Evolutionary conservation across 2,888 invertebrate species (phyloP), one percentile per base, ranked within the genome.

Genomic region (Aproaerema taeniolella): DNA sequence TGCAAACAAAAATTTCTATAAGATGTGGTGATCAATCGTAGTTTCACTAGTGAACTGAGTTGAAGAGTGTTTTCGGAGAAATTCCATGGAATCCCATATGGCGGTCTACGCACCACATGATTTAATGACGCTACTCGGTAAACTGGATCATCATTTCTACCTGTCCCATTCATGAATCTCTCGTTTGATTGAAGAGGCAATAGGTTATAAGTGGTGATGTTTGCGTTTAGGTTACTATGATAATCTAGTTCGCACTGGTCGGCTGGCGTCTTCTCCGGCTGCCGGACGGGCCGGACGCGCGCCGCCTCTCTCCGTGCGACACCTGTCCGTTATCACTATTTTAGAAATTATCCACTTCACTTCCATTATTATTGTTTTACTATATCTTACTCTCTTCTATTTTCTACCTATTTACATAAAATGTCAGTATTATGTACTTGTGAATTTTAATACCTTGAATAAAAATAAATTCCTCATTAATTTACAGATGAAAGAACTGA

Each of bases 21-120:
- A 57, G 51, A 57, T 45, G 55, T 31, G 28, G 36, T 28, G 42
- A 52, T 55, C 47, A 61, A 49, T 51, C 32, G 38, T 45, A 55
- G 68, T 70, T 69, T 72, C 74, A 66, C 61, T 54, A 65, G 61
- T 65, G 68, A 77, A 77, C 75, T 73, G 71, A 70, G 62, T 70
- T 59, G 64, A 77, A 69, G 75, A 69, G 68, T 77, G 76, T 78
- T 79, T 79, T 80, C 75, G 76, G 78, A 80, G 82, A 75, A 81
- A 82, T 78, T 80, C 85, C 80, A 83, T 85, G 80, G 85, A 85
- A 81, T 83, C 83, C 85, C 85, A 85, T 85, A 85, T 85, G 85
- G 85, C 85, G 85, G 85, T 85, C 82, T 79, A 76, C 72, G 70
- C 77, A 80, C 81, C 82, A 85, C 83, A 85, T 83, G 83, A 85